Conservation (phyloP, 2,888 invertebrate species). For the Leptinotarsa haldemani region DNA sequence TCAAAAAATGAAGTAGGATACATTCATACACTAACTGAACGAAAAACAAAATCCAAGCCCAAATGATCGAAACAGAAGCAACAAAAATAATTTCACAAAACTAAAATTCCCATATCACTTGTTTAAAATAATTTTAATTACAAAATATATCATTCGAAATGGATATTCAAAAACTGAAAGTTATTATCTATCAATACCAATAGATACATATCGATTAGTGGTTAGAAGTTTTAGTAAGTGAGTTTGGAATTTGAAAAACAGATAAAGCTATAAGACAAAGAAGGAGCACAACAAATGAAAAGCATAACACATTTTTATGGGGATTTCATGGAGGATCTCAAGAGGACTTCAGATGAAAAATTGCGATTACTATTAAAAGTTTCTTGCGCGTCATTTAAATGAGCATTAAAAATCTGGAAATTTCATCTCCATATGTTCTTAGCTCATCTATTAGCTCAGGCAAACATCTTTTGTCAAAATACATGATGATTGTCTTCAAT, state of each 20-base stretch:
- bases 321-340: not conserved
- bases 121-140: not conserved
- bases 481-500: not conserved
- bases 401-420: no score
- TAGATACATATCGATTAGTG: not conserved
- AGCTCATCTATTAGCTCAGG: not conserved
- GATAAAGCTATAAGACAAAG: not conserved
- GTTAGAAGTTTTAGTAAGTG: not conserved
- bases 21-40: no score
- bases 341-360: not conserved
- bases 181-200: not conserved
- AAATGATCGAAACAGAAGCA: no score
- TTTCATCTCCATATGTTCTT: not conserved
- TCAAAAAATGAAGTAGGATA: no score
- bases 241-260: not conserved
- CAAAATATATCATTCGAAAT: slow-evolving; percentile 2
- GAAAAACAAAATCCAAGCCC: no score
- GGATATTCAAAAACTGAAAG: not conserved
- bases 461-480: not conserved
- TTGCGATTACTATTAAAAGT: not conserved
- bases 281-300: slow-evolving; percentile 12
- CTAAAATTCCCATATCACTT: not conserved
- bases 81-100: not conserved
- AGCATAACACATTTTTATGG: slow-evolving; percentile 1
- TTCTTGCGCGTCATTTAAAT: not conserved